phyloP scores from a whole-genome alignment of 2,888 invertebrate genomes.

The Gortyna flavago region DNA sequence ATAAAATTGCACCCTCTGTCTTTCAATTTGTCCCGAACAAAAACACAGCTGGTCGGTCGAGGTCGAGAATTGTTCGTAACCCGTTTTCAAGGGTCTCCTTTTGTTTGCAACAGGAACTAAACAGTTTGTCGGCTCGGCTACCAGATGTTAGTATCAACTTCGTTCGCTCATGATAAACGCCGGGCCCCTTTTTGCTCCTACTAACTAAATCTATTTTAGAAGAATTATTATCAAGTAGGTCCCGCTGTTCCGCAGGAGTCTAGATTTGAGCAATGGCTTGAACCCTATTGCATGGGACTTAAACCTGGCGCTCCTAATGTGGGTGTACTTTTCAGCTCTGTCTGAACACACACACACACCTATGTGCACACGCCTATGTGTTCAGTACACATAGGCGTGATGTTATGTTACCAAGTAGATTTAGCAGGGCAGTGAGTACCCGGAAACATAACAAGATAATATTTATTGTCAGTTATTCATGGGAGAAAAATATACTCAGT shows the following conservation, averaged over 20 bases:
- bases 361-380: no score
- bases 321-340: neutral
- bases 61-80: conserved; percentile 6
- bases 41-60: conserved; percentile 47
- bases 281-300: neutral
- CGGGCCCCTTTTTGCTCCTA: neutral
- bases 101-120: conserved; percentile 40
- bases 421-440: neutral
- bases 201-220: neutral
- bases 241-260: no score
- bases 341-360: no score
- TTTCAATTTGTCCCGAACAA: conserved; percentile 7
- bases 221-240: neutral
- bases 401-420: neutral
- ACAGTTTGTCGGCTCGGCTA: conserved; percentile 35
- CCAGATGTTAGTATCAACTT: conserved; percentile 22
- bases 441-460: neutral
- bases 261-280: neutral
- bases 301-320: neutral
- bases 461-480: conserved; percentile 7
- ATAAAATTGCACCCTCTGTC: conserved; percentile 11
- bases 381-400: neutral
- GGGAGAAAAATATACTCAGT: conserved; percentile 2
- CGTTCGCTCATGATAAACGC: conserved; percentile 2
- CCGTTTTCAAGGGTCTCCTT: conserved; percentile 45